A percentile compares a stretch with the other conserved stretches of the same genome.
These are phyloP conservation scores for Apaloderma vittatum DNA, from an alignment of 2,113 vertebrate species.

Conservation along the genomic window DNA sequence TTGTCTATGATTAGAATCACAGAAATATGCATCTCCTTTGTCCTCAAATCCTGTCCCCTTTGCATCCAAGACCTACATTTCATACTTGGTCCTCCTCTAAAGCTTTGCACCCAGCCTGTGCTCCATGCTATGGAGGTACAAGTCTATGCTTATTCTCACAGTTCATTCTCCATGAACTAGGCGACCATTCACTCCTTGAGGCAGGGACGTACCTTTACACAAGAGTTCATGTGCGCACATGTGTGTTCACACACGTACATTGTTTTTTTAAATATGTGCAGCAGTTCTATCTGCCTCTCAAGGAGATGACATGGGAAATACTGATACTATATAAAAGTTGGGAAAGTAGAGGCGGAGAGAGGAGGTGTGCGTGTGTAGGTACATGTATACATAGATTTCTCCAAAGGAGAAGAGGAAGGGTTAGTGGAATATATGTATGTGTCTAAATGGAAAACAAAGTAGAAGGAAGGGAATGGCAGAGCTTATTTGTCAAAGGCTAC, in stretches of 20 bases:
- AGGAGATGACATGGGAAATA: not conserved
- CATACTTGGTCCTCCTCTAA: not conserved
- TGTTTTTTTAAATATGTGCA: not conserved
- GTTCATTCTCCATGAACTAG: not conserved
- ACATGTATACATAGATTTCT: not conserved
- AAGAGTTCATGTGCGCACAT: not conserved
- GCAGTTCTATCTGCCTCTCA: not conserved
- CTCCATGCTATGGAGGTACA: not conserved
- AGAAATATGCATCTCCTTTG: not conserved
- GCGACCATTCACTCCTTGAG: not conserved
- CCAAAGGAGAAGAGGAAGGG: not conserved
- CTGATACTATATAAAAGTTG: not conserved
- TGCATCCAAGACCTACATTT: not conserved
- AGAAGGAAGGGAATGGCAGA: not conserved
- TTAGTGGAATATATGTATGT: not conserved
- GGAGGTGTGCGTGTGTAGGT: not conserved
- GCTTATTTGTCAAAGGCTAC: too few species aligned
- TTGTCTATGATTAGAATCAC: not conserved
- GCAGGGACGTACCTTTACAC: not conserved
- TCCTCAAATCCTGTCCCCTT: not conserved
- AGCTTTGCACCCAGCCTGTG: not conserved
- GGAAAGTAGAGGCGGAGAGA: not conserved
- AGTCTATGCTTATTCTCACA: not conserved
- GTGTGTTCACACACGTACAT: fast-evolving
- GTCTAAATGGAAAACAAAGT: not conserved